Conservation (phyloP, 1,140 invertebrate genomes). For the Bombus sylvicola region DNA sequence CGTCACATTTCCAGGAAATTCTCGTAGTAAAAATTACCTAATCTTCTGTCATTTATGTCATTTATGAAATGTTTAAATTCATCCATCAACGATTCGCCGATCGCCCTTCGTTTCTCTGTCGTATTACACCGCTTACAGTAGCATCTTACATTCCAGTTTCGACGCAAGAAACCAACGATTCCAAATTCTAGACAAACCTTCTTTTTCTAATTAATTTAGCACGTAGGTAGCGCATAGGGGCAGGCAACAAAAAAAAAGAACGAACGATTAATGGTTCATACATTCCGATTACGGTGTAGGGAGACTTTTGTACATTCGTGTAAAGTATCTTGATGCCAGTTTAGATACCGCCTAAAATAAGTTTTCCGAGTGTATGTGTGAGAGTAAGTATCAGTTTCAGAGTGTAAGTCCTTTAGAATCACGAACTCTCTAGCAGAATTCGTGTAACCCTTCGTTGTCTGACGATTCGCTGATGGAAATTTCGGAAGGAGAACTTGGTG, state of each 20-base stretch:
- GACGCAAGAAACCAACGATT: slow-evolving; percentile 23
- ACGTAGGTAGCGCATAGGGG: slow-evolving; percentile 26
- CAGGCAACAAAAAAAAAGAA: neutral
- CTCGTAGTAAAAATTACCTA: neutral
- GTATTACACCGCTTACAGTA: slow-evolving; percentile 8
- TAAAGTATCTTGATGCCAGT: slow-evolving; percentile 66
- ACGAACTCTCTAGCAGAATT: neutral
- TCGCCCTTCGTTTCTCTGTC: slow-evolving; percentile 22
- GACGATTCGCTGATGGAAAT: neutral
- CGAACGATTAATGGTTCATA: slow-evolving; percentile 26
- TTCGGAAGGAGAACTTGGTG: neutral
- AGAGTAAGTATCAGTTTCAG: slow-evolving; percentile 40
- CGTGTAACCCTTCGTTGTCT: slow-evolving; percentile 23
- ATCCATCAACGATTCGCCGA: slow-evolving; percentile 49
- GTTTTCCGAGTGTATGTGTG: slow-evolving; percentile 46
- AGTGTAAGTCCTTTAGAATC: slow-evolving; percentile 12
- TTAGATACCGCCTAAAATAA: slow-evolving; percentile 64
- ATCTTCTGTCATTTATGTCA: no score
- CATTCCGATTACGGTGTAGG: slow-evolving; percentile 67
- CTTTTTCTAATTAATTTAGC: slow-evolving; percentile 52
- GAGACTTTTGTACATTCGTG: slow-evolving; percentile 76
- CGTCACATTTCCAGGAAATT: neutral
- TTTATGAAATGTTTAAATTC: neutral
- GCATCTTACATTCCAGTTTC: slow-evolving; percentile 56
- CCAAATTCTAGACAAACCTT: slow-evolving; percentile 4